These are phyloP conservation scores for Eucidaris tribuloides DNA, from an alignment of 35 echinoderm and acorn worm genomes.

Conservation along the genomic window DNA sequence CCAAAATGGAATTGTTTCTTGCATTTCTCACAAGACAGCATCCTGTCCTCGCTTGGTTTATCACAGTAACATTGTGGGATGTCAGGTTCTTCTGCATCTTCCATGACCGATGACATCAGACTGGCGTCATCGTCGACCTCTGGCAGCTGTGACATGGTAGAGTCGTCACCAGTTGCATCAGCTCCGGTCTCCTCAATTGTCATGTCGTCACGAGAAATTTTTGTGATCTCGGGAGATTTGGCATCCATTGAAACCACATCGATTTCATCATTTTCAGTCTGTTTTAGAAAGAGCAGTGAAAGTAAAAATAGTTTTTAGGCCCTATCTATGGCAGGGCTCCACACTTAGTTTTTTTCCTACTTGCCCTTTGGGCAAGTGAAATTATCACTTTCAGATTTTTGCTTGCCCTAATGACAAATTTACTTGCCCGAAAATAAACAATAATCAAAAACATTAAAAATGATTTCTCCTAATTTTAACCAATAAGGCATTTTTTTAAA, in stretches of 20 bases:
- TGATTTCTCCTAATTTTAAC: no score
- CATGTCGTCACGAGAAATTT: neutral
- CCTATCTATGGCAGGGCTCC: no score
- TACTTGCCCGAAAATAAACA: no score
- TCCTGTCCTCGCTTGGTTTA: constrained; percentile 29
- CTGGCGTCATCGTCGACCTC: constrained; percentile 12
- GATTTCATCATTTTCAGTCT: constrained; percentile 84
- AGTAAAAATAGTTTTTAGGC: no score
- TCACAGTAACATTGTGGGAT: constrained; percentile 68
- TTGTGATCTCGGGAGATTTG: constrained; percentile 41
- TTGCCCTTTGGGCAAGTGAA: no score
- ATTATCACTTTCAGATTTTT: no score
- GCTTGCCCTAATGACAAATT: no score
- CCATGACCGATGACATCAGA: neutral
- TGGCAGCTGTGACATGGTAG: neutral
- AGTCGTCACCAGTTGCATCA: neutral
- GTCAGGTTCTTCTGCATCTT: neutral
- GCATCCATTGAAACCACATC: constrained; percentile 94
- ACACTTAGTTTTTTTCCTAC: no score
- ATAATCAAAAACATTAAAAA: no score
- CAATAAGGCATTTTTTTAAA: no score
- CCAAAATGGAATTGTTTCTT: constrained; percentile 87
- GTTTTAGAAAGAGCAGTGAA: neutral
- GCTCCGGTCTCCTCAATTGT: neutral
- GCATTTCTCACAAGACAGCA: constrained; percentile 79